Percentiles rank a stretch among this genome's conserved stretches.
Conservation (phyloP, 1,140 invertebrate genomes). For the Halictus rubicundus region DNA sequence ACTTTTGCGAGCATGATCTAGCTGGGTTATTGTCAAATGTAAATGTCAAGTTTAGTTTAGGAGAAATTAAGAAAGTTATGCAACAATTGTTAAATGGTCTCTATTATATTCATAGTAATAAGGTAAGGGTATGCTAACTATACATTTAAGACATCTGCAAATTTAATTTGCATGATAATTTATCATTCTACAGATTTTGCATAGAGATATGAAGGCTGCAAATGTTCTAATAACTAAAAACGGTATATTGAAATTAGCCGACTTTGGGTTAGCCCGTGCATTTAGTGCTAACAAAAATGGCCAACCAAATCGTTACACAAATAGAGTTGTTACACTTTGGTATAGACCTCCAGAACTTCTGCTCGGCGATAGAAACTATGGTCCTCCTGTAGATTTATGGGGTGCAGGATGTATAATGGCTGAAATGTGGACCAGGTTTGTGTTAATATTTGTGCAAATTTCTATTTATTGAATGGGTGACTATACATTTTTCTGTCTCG, state of each 20-base stretch:
- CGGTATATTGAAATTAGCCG: constrained; percentile 96
- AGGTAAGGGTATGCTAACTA: constrained; percentile 80
- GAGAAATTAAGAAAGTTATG: constrained; percentile 99
- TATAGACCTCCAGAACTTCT: constrained; percentile 95
- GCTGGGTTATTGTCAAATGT: constrained; percentile 97
- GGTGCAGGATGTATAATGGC: constrained; percentile 99
- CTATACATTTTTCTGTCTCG: background rate
- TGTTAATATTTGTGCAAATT: constrained; percentile 69
- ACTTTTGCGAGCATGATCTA: constrained; percentile 99
- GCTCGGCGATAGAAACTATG: constrained; percentile 96
- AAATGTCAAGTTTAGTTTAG: constrained; percentile 97
- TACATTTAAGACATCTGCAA: background rate
- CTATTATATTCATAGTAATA: constrained; percentile 98
- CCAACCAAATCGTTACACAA: constrained; percentile 95
- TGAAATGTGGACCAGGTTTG: constrained; percentile 97
- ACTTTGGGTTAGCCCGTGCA: constrained; percentile 95
- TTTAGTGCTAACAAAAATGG: constrained; percentile 95
- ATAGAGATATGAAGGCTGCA: constrained; percentile 99
- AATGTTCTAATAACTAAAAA: constrained; percentile 99
- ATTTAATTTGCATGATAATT: background rate
- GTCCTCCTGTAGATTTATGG: constrained; percentile 98
- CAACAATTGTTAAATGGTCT: constrained; percentile 98
- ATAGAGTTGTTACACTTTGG: constrained; percentile 98
- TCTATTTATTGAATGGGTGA: background rate
- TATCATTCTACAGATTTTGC: constrained; percentile 85